Evolutionary conservation across 2,113 vertebrate genomes (phyloP).

Genomic region (Chauna torquata): DNA sequence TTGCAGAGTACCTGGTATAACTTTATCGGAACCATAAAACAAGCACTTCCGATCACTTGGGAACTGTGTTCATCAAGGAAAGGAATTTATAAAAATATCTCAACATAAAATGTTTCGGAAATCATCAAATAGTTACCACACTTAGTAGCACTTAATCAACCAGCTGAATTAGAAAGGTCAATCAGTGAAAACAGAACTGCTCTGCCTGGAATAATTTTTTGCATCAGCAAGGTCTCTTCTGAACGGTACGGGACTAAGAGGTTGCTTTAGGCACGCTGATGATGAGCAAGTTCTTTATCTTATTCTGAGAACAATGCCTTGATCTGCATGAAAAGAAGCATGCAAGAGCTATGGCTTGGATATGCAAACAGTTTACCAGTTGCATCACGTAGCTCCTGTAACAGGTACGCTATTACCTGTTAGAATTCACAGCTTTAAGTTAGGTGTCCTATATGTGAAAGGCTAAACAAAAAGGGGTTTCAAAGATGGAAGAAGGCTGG

Average conservation of each 20-base stretch:
- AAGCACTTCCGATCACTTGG: neutral
- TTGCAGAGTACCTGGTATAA: neutral
- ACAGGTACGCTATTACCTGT: neutral
- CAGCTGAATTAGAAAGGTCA: neutral
- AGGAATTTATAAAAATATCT: neutral
- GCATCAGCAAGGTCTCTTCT: neutral
- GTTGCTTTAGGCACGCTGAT: neutral
- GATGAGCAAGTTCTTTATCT: neutral
- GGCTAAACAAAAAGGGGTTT: neutral
- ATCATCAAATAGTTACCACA: neutral
- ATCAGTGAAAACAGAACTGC: neutral
- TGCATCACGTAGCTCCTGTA: neutral
- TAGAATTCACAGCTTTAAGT: neutral
- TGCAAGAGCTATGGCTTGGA: neutral
- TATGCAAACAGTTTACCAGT: neutral
- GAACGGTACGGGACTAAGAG: neutral
- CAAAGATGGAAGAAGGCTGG: neutral
- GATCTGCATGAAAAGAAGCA: neutral
- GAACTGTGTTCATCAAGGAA: neutral
- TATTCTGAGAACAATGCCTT: neutral
- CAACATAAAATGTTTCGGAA: neutral
- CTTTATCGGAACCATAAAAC: neutral
- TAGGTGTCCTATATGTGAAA: neutral
- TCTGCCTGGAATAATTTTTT: neutral
- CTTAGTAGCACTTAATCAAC: neutral